A percentile compares a stretch with the other conserved stretches of the same genome.
Evolutionary conservation across 37 sponge, comb jelly and placozoan genomes (phyloP).

Genomic region (Spongilla lacustris): DNA sequence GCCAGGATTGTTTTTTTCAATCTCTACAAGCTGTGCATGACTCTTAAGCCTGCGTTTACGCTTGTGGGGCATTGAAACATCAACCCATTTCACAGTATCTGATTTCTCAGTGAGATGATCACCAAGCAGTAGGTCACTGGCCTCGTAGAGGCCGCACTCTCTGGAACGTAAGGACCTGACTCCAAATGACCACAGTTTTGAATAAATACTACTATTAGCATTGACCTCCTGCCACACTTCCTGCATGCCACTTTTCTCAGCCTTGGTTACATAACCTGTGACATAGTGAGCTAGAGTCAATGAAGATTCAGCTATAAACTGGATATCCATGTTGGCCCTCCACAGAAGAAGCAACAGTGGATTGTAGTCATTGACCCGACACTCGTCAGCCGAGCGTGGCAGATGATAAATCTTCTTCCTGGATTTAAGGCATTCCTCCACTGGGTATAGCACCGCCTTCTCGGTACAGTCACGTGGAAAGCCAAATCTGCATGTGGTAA

Average conservation of each 20-base stretch:
- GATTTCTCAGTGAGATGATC: slow-evolving; percentile 56
- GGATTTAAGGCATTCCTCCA: slow-evolving; percentile 30
- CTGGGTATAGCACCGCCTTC: slow-evolving; percentile 11
- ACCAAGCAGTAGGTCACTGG: slow-evolving; percentile 51
- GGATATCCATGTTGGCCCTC: slow-evolving; percentile 68
- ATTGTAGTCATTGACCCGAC: slow-evolving; percentile 64
- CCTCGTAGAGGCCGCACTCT: slow-evolving; percentile 58
- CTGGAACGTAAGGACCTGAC: slow-evolving; percentile 17
- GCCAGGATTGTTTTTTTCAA: slow-evolving; percentile 34
- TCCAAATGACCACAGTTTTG: slow-evolving; percentile 46
- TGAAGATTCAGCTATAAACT: slow-evolving; percentile 47
- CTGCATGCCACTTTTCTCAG: slow-evolving; percentile 62
- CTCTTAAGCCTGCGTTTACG: slow-evolving; percentile 28
- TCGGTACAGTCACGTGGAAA: slow-evolving; percentile 39
- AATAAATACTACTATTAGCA: slow-evolving; percentile 16
- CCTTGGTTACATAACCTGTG: slow-evolving; percentile 65
- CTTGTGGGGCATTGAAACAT: slow-evolving; percentile 43
- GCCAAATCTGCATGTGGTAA: slow-evolving; percentile 51
- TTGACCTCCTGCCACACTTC: slow-evolving; percentile 52
- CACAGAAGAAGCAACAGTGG: slow-evolving; percentile 54
- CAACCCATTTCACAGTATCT: slow-evolving; percentile 46
- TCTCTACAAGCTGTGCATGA: slow-evolving; percentile 12
- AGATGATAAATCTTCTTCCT: slow-evolving; percentile 39
- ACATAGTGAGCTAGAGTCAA: slow-evolving; percentile 59
- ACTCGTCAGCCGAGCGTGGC: slow-evolving; percentile 7